These are phyloP conservation scores for Caranx ignobilis DNA, from an alignment of 2,113 vertebrate species.

Conservation along the genomic window DNA sequence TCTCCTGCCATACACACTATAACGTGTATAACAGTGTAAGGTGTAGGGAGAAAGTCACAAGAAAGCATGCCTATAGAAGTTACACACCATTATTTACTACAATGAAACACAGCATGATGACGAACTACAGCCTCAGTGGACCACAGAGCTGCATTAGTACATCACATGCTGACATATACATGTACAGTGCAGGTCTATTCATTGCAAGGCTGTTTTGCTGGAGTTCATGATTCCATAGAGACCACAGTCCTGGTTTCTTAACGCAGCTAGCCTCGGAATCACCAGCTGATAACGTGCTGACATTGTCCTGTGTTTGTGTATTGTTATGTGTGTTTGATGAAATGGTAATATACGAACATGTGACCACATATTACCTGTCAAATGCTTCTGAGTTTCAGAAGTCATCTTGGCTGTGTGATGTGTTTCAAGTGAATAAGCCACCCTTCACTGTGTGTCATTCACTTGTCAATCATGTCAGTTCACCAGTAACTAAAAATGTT, in stretches of 20 bases:
- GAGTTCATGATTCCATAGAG: neutral
- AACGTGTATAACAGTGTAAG: no score
- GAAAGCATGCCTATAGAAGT: neutral
- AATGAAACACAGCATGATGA: neutral
- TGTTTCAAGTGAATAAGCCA: no score
- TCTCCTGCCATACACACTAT: no score
- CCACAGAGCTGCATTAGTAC: neutral
- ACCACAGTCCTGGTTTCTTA: neutral
- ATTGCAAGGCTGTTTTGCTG: neutral
- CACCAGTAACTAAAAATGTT: slow-evolving; percentile 54
- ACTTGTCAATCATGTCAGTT: slow-evolving; percentile 37
- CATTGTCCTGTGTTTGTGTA: neutral
- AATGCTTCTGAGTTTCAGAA: neutral
- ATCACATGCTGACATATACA: neutral
- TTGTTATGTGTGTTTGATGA: no score
- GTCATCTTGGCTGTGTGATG: neutral
- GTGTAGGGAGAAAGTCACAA: no score
- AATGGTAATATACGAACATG: no score
- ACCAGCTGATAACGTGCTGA: neutral
- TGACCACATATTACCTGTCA: neutral
- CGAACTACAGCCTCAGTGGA: neutral
- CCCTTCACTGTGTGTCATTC: slow-evolving; percentile 13
- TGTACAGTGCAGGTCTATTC: neutral
- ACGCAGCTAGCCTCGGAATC: neutral
- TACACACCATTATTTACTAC: neutral